phyloP scores from a whole-genome alignment of 2,888 invertebrate species.

The Metacarcinus magister region DNA sequence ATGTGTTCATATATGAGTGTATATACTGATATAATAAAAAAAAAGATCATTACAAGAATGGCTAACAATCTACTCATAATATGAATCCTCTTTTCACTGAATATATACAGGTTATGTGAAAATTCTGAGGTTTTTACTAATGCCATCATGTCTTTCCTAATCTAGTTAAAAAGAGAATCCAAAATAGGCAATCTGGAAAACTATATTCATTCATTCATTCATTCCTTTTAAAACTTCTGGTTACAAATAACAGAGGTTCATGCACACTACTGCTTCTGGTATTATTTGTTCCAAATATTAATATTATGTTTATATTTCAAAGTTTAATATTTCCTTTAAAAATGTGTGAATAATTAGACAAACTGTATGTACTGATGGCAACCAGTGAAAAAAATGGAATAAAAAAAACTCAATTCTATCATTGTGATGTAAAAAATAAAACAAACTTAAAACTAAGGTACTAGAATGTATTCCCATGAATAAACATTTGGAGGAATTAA shows the following conservation, averaged over 20 bases:
- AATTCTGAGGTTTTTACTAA: background rate
- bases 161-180: background rate
- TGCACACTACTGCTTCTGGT: background rate
- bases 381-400: background rate
- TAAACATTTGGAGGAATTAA: background rate
- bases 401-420: background rate
- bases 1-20: background rate
- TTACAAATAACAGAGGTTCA: constrained; percentile 1
- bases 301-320: background rate
- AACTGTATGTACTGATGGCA: background rate
- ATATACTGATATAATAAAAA: background rate
- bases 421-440: background rate
- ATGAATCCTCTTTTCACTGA: background rate
- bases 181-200: background rate
- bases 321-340: background rate
- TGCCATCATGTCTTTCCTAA: background rate
- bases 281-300: background rate
- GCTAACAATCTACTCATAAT: background rate
- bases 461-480: background rate
- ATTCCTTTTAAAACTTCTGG: background rate
- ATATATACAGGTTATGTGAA: background rate
- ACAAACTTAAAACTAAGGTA: background rate
- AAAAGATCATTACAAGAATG: background rate
- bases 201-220: background rate
- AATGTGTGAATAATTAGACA: background rate